Percentiles rank a stretch among this genome's conserved stretches.
phyloP scores from a whole-genome alignment of 2,888 invertebrate species.

The Scaptomyza parva region DNA sequence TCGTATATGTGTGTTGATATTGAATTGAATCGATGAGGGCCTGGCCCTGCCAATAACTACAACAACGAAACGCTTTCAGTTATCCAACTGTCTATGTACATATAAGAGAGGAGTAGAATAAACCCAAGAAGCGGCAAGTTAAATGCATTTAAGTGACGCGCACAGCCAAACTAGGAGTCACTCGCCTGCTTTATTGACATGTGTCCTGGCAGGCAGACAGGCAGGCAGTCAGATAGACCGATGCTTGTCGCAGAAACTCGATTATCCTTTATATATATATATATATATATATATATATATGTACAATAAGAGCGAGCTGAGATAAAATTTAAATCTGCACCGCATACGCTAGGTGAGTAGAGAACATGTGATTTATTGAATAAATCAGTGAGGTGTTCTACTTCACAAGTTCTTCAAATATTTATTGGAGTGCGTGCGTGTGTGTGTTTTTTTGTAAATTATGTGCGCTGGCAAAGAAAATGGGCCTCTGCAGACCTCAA shows the following conservation, averaged over 20 bases:
- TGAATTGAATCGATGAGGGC: slow-evolving; percentile 49
- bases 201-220: slow-evolving; percentile 51
- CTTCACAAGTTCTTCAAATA: slow-evolving; percentile 63
- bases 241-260: slow-evolving; percentile 34
- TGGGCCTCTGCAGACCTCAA: slow-evolving; percentile 55
- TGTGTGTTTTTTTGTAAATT: slow-evolving; percentile 59
- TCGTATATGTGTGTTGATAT: slow-evolving; percentile 25
- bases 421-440: slow-evolving; percentile 53
- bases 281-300: not conserved
- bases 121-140: slow-evolving; percentile 35
- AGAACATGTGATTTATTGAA: slow-evolving; percentile 76
- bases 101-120: slow-evolving; percentile 16
- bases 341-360: slow-evolving; percentile 43
- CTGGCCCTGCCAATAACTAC: slow-evolving; percentile 45
- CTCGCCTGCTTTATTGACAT: slow-evolving; percentile 56
- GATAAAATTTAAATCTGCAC: slow-evolving; percentile 69
- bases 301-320: slow-evolving; percentile 39
- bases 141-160: slow-evolving; percentile 74
- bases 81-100: slow-evolving; percentile 12
- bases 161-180: slow-evolving; percentile 39
- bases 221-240: slow-evolving; percentile 16
- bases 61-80: slow-evolving; percentile 50
- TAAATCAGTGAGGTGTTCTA: slow-evolving; percentile 69
- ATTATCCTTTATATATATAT: slow-evolving; percentile 33
- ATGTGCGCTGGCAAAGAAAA: slow-evolving; percentile 71